These are phyloP conservation scores for Carassius carassius DNA, from an alignment of 2,113 vertebrate species.

Conservation along the genomic window DNA sequence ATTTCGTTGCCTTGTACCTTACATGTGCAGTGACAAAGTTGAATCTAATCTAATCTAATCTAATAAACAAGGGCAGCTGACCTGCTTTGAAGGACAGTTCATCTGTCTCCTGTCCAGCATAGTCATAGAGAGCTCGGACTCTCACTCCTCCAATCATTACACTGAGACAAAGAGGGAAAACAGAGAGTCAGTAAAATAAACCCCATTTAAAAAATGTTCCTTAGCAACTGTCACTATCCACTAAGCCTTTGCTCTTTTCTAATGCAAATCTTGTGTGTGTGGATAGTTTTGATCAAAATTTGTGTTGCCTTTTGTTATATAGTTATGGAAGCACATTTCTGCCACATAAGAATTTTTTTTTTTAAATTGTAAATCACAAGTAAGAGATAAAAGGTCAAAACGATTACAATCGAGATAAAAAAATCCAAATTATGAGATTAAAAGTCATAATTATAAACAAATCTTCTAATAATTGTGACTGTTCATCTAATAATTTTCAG, in stretches of 20 bases:
- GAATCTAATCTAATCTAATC: no score
- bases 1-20: no score
- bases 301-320: not conserved
- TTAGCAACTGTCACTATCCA: not conserved
- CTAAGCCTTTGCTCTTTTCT: not conserved
- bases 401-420: not conserved
- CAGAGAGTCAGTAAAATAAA: not conserved
- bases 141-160: constrained; percentile 73
- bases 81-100: constrained; percentile 79
- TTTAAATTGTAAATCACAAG: no score
- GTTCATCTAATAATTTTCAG: not conserved
- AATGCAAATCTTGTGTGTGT: not conserved
- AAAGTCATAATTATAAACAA: not conserved
- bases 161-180: constrained; percentile 45
- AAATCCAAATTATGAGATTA: no score
- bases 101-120: constrained; percentile 75
- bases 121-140: constrained; percentile 77
- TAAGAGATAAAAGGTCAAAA: not conserved
- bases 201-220: not conserved
- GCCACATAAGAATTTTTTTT: no score
- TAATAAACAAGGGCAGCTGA: constrained; percentile 41
- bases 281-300: not conserved
- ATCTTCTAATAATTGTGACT: not conserved
- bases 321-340: not conserved
- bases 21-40: no score